Evolutionary conservation across 2,888 invertebrate genomes (phyloP).

Genomic region (Lamellibrachia satsuma): DNA sequence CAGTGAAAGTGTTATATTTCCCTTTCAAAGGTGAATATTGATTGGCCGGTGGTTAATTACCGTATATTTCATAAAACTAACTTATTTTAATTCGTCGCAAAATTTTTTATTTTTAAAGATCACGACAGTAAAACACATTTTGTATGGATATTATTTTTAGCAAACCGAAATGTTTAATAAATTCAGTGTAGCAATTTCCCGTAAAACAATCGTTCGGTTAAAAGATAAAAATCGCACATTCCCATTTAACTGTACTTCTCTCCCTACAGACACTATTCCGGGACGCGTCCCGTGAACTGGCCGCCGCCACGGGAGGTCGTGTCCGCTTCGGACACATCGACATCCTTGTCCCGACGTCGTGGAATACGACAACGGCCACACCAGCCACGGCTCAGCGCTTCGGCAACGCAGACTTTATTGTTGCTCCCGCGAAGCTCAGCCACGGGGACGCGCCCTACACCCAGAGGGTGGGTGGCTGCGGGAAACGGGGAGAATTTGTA

Average conservation of each 20-base stretch:
- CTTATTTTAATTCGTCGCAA: too few species aligned
- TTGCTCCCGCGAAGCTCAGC: constrained; percentile 65
- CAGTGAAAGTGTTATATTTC: too few species aligned
- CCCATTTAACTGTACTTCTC: neutral
- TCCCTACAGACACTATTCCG: constrained; percentile 57
- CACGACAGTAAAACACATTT: too few species aligned
- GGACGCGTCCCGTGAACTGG: constrained; percentile 71
- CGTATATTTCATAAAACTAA: too few species aligned
- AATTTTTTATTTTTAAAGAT: too few species aligned
- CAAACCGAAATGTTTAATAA: too few species aligned
- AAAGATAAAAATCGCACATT: neutral
- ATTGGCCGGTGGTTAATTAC: too few species aligned
- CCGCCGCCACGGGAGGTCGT: constrained; percentile 69
- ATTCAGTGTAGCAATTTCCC: too few species aligned
- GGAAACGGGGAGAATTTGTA: constrained; percentile 49
- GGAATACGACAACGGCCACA: constrained; percentile 59
- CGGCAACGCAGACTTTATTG: constrained; percentile 68
- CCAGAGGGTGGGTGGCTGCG: constrained; percentile 50
- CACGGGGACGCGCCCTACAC: constrained; percentile 42
- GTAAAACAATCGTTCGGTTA: too few species aligned
- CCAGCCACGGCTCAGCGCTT: constrained; percentile 36
- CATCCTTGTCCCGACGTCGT: constrained; percentile 72
- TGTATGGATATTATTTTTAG: too few species aligned
- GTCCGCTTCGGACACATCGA: constrained; percentile 70
- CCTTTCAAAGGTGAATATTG: too few species aligned